These are phyloP conservation scores for Clinocottus analis DNA, from an alignment of 2,113 vertebrate species.

Conservation along the genomic window DNA sequence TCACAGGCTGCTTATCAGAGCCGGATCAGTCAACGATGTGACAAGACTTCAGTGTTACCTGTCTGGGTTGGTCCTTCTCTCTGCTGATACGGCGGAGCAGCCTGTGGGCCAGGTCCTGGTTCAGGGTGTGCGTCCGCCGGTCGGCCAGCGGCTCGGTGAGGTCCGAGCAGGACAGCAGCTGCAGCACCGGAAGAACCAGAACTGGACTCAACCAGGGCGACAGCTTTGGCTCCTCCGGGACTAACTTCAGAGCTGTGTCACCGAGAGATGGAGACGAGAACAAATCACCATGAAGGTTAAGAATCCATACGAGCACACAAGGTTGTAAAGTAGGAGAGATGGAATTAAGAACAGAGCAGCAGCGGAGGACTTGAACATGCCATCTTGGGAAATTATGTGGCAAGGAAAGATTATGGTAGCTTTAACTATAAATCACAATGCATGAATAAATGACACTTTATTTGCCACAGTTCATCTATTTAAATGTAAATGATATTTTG, in stretches of 20 bases:
- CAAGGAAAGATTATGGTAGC: neutral
- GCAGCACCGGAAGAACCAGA: slow-evolving; percentile 90
- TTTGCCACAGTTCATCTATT: neutral
- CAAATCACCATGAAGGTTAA: neutral
- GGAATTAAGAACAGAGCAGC: neutral
- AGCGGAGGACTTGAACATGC: neutral
- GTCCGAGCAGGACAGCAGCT: slow-evolving; percentile 87
- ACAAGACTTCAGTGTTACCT: slow-evolving; percentile 38
- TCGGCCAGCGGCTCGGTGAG: slow-evolving; percentile 84
- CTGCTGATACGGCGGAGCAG: slow-evolving; percentile 81
- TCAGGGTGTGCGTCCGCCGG: slow-evolving; percentile 74
- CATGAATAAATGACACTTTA: neutral
- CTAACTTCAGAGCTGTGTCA: slow-evolving; percentile 84
- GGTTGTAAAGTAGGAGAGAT: neutral
- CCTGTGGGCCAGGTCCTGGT: slow-evolving; percentile 83
- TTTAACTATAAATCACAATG: neutral
- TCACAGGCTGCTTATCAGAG: too few species aligned
- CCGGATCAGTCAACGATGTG: too few species aligned
- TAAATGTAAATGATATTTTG: neutral
- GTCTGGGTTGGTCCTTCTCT: neutral
- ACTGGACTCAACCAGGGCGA: slow-evolving; percentile 76
- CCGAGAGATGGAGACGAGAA: neutral
- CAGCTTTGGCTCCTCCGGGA: slow-evolving; percentile 74
- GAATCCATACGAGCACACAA: neutral
- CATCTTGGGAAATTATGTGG: neutral